phyloP scores from a whole-genome alignment of 1,140 invertebrate genomes.

The Drosophila oshimai region DNA sequence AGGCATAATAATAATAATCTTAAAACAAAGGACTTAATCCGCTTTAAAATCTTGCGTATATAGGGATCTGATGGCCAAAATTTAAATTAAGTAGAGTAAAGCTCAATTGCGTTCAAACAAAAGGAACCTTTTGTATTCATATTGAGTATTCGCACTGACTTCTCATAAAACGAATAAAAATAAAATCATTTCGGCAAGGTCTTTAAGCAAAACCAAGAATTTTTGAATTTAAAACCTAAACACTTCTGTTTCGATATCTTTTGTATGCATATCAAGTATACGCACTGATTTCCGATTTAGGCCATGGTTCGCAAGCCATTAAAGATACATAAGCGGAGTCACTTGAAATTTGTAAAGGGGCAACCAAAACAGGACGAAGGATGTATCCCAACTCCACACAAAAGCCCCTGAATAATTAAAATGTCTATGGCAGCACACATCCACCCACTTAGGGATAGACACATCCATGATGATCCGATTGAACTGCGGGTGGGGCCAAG shows the following conservation, averaged over 20 bases:
- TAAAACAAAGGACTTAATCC: neutral
- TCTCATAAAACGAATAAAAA: no score
- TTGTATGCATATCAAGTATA: conserved; percentile 11
- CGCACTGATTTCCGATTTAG: conserved; percentile 20
- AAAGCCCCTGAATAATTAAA: conserved; percentile 69
- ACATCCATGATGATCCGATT: conserved; percentile 33
- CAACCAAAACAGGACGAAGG: neutral
- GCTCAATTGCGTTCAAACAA: no score
- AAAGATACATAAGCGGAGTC: conserved; percentile 35
- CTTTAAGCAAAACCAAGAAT: neutral
- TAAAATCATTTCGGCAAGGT: neutral
- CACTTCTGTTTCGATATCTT: neutral
- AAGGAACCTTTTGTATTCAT: neutral
- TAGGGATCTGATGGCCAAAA: neutral
- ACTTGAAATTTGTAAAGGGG: conserved; percentile 18
- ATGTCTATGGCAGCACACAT: conserved; percentile 26
- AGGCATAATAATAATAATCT: no score
- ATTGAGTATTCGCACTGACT: neutral
- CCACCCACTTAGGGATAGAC: conserved; percentile 6
- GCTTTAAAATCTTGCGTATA: no score
- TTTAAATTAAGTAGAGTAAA: no score
- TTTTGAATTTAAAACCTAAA: neutral
- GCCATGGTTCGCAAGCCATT: conserved; percentile 15
- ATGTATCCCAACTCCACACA: conserved; percentile 15
- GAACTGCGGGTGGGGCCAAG: conserved; percentile 14